These are phyloP conservation scores for Oxygymnocypris stewartii DNA, from an alignment of 2,113 vertebrate species.

Conservation along the genomic window DNA sequence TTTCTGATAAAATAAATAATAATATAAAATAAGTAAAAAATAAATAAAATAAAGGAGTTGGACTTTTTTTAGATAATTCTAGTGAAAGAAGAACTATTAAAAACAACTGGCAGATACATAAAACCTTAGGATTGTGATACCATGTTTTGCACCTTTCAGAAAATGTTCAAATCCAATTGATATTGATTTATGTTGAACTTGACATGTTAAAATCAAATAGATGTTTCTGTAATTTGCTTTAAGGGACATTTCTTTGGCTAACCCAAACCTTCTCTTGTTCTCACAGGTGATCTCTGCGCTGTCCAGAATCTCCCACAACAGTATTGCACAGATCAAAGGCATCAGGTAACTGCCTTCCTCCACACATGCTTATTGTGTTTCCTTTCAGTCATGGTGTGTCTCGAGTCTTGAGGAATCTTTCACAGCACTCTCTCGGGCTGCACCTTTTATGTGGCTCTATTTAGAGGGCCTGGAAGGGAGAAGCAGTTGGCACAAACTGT, in stretches of 20 bases:
- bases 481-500: constrained; percentile 36
- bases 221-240: neutral
- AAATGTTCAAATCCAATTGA: neutral
- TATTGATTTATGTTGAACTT: neutral
- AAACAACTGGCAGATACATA: neutral
- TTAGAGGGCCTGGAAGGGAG: neutral
- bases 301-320: constrained; percentile 92
- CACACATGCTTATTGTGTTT: constrained; percentile 47
- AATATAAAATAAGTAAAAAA: neutral
- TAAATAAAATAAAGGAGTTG: neutral
- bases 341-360: constrained; percentile 80
- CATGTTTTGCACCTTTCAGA: neutral
- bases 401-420: neutral
- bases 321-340: constrained; percentile 92
- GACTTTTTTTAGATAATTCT: neutral
- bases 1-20: neutral
- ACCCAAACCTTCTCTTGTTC: constrained; percentile 58
- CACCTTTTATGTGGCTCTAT: constrained; percentile 38
- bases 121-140: neutral
- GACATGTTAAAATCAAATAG: neutral
- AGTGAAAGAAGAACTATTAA: neutral
- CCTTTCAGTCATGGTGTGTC: constrained; percentile 11
- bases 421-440: constrained; percentile 3
- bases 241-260: constrained; percentile 13
- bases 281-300: constrained; percentile 92